phyloP scores from a whole-genome alignment of 1,140 invertebrate genomes.

The Teleopsis dalmanni region DNA sequence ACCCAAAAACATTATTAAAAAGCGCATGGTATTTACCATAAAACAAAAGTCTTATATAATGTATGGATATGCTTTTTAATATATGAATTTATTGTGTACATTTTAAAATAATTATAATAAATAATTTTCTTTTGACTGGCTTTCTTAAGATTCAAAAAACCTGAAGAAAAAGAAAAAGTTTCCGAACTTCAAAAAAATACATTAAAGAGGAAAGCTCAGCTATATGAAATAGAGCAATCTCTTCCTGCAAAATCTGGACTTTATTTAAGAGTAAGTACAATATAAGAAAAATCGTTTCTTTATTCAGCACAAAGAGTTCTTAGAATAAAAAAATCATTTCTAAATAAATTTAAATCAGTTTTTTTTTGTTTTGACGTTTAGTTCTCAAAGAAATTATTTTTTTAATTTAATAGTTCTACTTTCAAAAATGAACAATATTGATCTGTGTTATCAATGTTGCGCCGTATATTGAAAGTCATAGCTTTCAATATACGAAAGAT shows the following conservation, averaged over 20 bases:
- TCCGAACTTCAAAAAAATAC: slow-evolving; percentile 63
- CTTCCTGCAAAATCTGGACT: slow-evolving; percentile 79
- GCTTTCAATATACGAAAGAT: too few relatives aligned
- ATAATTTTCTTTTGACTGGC: background rate
- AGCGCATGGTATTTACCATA: slow-evolving; percentile 1
- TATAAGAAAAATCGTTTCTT: too few relatives aligned
- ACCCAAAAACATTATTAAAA: too few relatives aligned
- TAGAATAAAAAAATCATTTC: background rate
- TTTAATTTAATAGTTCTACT: background rate
- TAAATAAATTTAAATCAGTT: background rate
- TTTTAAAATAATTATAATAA: background rate
- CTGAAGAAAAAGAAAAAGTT: slow-evolving; percentile 47
- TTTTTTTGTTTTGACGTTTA: background rate
- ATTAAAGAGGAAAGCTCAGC: slow-evolving; percentile 65
- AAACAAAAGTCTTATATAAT: background rate
- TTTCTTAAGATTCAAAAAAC: slow-evolving; percentile 3
- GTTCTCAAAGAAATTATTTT: background rate
- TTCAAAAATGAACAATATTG: background rate
- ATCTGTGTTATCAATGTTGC: background rate
- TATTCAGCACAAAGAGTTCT: background rate
- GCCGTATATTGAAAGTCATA: background rate
- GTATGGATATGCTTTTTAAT: background rate
- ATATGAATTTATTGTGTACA: background rate
- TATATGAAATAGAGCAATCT: slow-evolving; percentile 78
- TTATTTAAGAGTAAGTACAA: slow-evolving; percentile 65